Evolutionary conservation across 2,797 vertebrate species (phyloP).

Genomic region (Sebastes paucispinis): DNA sequence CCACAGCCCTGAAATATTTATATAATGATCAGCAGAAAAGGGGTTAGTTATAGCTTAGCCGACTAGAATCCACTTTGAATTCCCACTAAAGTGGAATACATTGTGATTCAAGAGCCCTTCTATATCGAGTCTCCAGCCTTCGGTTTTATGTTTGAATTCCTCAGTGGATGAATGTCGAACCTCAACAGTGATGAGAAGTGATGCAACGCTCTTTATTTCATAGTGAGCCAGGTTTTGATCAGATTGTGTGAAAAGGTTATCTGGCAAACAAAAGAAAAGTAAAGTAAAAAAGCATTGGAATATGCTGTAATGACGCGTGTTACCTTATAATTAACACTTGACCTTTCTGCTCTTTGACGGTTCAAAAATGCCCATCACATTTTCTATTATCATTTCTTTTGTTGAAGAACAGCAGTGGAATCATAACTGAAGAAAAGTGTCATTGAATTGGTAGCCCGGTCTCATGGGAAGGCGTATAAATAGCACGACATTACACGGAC

Average conservation of each 20-base stretch:
- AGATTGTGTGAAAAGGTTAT: neutral
- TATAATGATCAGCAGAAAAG: neutral
- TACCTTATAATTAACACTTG: neutral
- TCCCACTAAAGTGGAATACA: neutral
- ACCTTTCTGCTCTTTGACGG: neutral
- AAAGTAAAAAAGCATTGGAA: neutral
- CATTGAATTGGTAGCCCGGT: neutral
- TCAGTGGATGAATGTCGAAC: neutral
- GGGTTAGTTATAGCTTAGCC: neutral
- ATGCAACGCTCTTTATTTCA: neutral
- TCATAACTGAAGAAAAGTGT: constrained; percentile 45
- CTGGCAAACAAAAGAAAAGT: neutral
- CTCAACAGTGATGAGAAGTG: neutral
- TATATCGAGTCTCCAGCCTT: neutral
- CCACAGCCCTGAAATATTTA: constrained; percentile 1
- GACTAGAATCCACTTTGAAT: neutral
- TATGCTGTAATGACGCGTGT: neutral
- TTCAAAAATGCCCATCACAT: neutral
- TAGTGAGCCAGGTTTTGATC: neutral
- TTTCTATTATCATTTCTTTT: constrained; percentile 9
- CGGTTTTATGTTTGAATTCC: neutral
- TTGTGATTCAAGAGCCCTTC: neutral
- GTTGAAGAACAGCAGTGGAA: constrained; percentile 17
- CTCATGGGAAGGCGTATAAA: neutral
- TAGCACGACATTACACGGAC: neutral